A percentile compares a stretch with the other conserved stretches of the same genome.
Evolutionary conservation across 2,888 invertebrate genomes (phyloP).

Genomic region (Drosophila hamatofila): DNA sequence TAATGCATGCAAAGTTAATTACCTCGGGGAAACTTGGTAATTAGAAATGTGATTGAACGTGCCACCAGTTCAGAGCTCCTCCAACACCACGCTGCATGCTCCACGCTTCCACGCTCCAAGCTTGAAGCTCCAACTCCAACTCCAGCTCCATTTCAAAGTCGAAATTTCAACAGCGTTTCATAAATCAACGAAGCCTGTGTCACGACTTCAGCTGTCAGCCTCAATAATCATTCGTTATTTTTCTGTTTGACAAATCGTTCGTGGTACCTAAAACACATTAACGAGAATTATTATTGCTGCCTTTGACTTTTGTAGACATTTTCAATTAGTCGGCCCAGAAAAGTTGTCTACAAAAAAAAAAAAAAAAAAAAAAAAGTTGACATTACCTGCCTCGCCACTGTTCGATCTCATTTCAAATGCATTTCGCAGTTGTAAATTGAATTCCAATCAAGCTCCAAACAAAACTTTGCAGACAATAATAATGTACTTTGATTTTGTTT

Average conservation of each 20-base stretch:
- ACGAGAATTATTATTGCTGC: constrained; percentile 48
- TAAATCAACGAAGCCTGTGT: constrained; percentile 52
- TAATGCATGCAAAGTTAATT: constrained; percentile 81
- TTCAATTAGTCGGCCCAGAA: constrained; percentile 62
- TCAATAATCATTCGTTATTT: constrained; percentile 41
- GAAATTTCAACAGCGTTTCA: constrained; percentile 12
- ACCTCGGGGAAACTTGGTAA: constrained; percentile 77
- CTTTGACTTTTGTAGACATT: constrained; percentile 59
- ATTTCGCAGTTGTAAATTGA: constrained; percentile 41
- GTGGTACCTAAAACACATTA: constrained; percentile 2
- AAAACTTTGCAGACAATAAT: constrained; percentile 58
- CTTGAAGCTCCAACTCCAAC: neutral
- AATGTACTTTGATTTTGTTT: constrained; percentile 21
- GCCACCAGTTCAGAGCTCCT: constrained; percentile 40
- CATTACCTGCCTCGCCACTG: constrained; percentile 33
- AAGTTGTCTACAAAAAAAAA: constrained; percentile 21
- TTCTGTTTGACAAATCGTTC: constrained; percentile 52
- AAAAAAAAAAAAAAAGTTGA: constrained; percentile 14
- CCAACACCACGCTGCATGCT: no score
- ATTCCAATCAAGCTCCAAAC: constrained; percentile 41
- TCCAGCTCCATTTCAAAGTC: neutral
- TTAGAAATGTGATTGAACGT: constrained; percentile 80
- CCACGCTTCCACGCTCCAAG: neutral
- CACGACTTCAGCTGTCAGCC: constrained; percentile 35
- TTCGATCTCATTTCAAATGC: neutral